Evolutionary conservation across 2,888 invertebrate species (phyloP).

Genomic region (Eulithis testata): DNA sequence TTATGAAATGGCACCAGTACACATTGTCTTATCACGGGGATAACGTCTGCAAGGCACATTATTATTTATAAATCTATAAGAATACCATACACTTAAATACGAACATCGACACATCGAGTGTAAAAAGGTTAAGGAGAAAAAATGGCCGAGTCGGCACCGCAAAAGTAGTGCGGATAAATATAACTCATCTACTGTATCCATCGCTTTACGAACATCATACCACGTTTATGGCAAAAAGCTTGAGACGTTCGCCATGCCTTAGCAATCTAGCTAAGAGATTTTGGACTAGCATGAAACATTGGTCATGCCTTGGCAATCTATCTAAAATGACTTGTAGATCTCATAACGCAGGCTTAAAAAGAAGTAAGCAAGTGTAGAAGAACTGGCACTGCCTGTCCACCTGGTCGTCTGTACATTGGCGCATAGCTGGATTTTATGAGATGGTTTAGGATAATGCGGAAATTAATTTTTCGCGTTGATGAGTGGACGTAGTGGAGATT

Average conservation of each 20-base stretch:
- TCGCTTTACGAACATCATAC: neutral
- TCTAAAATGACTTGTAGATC: neutral
- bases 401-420: no score
- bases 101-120: neutral
- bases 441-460: no score
- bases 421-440: no score
- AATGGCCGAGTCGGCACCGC: neutral
- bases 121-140: neutral
- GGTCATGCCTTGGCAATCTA: neutral
- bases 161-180: neutral
- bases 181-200: neutral
- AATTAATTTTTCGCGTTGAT: no score
- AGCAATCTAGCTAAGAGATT: no score
- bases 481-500: no score
- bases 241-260: neutral
- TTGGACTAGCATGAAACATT: neutral
- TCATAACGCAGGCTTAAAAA: neutral
- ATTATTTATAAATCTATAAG: no score
- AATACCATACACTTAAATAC: no score
- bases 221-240: neutral
- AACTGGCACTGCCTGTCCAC: no score
- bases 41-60: no score
- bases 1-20: neutral
- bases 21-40: neutral
- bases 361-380: neutral